Percentiles rank a stretch among this genome's conserved stretches.
Evolutionary conservation across 1,140 invertebrate genomes (phyloP).

Genomic region (Drosophila leontia): DNA sequence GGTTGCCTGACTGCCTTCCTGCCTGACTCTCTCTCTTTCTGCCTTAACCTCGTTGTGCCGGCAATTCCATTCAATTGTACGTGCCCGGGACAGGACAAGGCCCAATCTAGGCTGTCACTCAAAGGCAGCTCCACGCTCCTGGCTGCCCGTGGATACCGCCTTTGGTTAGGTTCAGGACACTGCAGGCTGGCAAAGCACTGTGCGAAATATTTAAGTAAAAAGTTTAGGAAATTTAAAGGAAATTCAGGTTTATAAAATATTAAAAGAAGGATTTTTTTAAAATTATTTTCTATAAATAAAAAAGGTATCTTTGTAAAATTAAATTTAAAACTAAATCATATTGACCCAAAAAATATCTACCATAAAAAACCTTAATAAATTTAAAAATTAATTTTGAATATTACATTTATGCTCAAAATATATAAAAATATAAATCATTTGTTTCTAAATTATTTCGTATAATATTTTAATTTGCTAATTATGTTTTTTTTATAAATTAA

Average conservation of each 20-base stretch:
- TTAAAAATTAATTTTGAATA: background rate
- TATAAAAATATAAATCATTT: background rate
- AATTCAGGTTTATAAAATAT: too few relatives aligned
- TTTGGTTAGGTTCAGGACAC: constrained; percentile 29
- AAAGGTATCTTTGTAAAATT: background rate
- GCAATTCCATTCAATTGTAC: constrained; percentile 78
- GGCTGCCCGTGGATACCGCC: constrained; percentile 23
- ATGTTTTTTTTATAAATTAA: too few relatives aligned
- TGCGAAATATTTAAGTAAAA: background rate
- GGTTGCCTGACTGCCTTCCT: constrained; percentile 2
- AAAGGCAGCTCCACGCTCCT: constrained; percentile 47
- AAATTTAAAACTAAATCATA: background rate
- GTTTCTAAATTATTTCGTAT: background rate
- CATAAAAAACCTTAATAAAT: background rate
- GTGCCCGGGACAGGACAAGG: constrained; percentile 49
- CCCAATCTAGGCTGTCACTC: constrained; percentile 67
- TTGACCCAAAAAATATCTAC: background rate
- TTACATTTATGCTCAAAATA: background rate
- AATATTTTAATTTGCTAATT: background rate
- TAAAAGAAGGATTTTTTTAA: background rate
- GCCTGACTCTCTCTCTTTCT: background rate
- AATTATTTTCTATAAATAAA: background rate
- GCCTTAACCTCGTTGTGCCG: constrained; percentile 38
- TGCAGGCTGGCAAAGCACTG: constrained; percentile 3
- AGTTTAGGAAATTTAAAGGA: background rate